Conservation (phyloP, 2,888 invertebrate genomes). For the Odontothrips loti region DNA sequence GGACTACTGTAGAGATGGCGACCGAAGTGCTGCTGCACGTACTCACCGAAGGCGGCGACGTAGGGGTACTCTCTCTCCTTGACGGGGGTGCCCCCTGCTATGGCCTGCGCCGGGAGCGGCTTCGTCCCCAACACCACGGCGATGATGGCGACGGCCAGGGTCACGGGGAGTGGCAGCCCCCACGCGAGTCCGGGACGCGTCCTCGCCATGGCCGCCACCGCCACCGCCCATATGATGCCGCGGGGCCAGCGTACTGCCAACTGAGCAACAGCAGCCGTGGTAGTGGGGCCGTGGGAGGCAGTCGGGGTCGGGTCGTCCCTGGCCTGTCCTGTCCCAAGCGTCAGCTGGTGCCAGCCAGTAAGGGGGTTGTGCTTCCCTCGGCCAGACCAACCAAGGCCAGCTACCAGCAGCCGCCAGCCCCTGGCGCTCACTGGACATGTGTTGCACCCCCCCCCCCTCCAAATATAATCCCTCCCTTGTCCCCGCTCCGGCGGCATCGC, state of each 20-base stretch:
- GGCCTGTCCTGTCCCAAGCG: too few species aligned
- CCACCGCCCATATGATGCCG: not conserved
- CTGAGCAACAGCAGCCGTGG: not conserved
- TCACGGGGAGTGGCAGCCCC: not conserved
- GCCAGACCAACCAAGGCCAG: too few species aligned
- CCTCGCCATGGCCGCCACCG: not conserved
- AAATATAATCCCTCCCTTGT: too few species aligned
- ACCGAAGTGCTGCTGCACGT: too few species aligned
- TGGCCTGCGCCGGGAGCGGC: not conserved
- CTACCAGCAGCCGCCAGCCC: too few species aligned
- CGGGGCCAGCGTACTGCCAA: not conserved
- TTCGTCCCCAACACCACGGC: not conserved
- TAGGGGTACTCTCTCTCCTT: not conserved
- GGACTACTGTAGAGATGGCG: not conserved
- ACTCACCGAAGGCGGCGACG: constrained; percentile 18
- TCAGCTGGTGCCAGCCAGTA: too few species aligned
- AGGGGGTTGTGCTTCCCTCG: too few species aligned
- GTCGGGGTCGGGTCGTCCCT: too few species aligned
- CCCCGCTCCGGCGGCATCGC: too few species aligned
- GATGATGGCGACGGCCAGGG: not conserved
- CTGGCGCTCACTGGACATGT: too few species aligned
- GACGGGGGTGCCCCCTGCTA: not conserved
- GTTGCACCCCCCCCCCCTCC: too few species aligned
- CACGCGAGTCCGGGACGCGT: not conserved
- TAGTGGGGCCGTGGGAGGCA: not conserved